These are phyloP conservation scores for Temnothorax curvispinosus DNA, from an alignment of 1,140 invertebrate species.

Conservation along the genomic window DNA sequence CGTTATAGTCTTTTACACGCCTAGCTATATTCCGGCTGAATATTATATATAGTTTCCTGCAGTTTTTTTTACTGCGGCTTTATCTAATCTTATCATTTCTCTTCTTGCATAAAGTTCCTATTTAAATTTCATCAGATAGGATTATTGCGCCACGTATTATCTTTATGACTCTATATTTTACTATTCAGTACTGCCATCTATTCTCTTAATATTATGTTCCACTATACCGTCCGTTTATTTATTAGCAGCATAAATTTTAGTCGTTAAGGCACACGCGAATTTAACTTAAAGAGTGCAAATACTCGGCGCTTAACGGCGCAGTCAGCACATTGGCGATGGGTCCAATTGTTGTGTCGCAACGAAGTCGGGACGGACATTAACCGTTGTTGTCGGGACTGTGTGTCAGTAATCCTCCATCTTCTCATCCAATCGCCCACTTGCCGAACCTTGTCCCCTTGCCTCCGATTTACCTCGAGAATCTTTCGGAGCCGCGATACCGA, in stretches of 20 bases:
- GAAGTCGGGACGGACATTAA: not conserved
- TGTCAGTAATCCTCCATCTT: constrained; percentile 35
- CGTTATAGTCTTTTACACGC: not conserved
- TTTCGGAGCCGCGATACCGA: not conserved
- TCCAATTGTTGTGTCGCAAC: not conserved
- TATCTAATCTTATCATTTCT: not conserved
- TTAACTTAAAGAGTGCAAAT: not conserved
- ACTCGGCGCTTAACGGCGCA: not conserved
- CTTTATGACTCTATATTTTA: not conserved
- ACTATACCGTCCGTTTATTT: not conserved
- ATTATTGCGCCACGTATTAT: not conserved
- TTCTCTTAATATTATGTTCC: not conserved
- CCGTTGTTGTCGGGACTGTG: not conserved
- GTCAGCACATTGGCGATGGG: not conserved
- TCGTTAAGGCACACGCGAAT: not conserved
- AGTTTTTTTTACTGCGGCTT: not conserved
- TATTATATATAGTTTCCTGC: not conserved
- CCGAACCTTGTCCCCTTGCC: constrained; percentile 1
- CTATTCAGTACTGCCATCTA: not conserved
- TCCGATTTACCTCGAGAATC: not conserved
- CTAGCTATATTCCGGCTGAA: too few relatives aligned
- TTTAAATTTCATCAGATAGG: not conserved
- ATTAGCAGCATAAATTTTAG: not conserved
- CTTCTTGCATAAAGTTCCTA: not conserved
- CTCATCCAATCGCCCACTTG: constrained; percentile 10